Base-by-base conservation (phyloP, 1,140 invertebrate genomes). In the Drosophila seguyi region DNA sequence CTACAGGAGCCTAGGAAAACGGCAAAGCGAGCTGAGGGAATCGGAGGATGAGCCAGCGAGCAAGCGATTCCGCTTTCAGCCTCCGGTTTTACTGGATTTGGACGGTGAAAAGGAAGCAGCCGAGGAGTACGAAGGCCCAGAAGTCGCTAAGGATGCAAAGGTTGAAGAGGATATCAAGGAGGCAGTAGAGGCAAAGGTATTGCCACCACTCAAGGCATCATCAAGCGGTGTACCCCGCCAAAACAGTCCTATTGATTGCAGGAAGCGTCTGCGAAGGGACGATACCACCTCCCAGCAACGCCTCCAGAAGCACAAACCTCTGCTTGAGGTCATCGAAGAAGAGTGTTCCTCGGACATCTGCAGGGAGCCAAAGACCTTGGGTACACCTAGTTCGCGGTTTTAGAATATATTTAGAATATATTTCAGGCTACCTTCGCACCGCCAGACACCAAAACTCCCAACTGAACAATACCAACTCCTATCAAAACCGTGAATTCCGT, bases 291-390 rank as follows among this genome's bases (percentile, higher is more conserved):
- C n/a, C n/a, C 16, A 11, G 27, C 4, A 34, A 60, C 20, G n/a
- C 16, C 0, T 0, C 1, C 14, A 6, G 3, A 42, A 29, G 5
- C 56, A 56, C 27, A 77, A 52, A 20, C 36, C 42, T 10, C 5
- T 69, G n/a, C 16, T 91, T 34, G 84, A 90, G n/a, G 57, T 50
- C 0, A 90, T 92, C 11, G 60, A 75, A 6, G 91, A 92, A 42
- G 48, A 74, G 11, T 16, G 34, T 11, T 25, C 48, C 1, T 10
- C 66, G 7, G 53, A 47, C 31, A 31, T 31, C n/a, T n/a, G n/a
- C n/a, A n/a, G n/a, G n/a, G n/a, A n/a, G n/a, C n/a, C n/a, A n/a
- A n/a, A n/a, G n/a, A n/a, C n/a, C n/a, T n/a, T n/a, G n/a, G n/a
- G n/a, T n/a, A n/a, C n/a, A n/a, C n/a, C n/a, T n/a, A n/a, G n/a